Percentiles rank a stretch among this genome's conserved stretches.
These are phyloP conservation scores for Camponotus vicinus DNA, from an alignment of 1,140 invertebrate species.

Conservation along the genomic window DNA sequence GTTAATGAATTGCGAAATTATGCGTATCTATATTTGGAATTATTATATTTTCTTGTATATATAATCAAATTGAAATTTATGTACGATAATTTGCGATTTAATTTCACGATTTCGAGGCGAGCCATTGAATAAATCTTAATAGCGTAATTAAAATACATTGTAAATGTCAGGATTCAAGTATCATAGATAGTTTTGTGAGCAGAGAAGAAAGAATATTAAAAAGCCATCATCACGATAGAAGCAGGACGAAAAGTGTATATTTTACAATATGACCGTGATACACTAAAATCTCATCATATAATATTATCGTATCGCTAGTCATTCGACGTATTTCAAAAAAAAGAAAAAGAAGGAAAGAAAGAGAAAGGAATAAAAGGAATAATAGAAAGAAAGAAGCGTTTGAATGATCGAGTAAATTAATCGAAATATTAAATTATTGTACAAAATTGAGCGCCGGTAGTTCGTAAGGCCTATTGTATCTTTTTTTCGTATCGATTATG, in stretches of 20 bases:
- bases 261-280: slow-evolving; percentile 72
- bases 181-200: slow-evolving; percentile 8
- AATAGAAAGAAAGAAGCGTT: slow-evolving; percentile 21
- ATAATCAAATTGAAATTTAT: slow-evolving; percentile 29
- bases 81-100: slow-evolving; percentile 2
- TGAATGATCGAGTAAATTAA: slow-evolving; percentile 67
- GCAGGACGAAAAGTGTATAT: slow-evolving; percentile 69
- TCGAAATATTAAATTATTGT: slow-evolving; percentile 76
- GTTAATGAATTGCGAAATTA: background rate
- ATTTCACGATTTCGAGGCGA: slow-evolving; percentile 39
- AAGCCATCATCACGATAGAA: slow-evolving; percentile 38
- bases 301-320: slow-evolving; percentile 76
- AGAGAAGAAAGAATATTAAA: slow-evolving; percentile 15
- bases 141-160: slow-evolving; percentile 56
- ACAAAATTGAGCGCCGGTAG: slow-evolving; percentile 74
- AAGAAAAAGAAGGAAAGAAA: too few relatives aligned
- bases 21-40: slow-evolving; percentile 16
- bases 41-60: slow-evolving; percentile 33
- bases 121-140: slow-evolving; percentile 51
- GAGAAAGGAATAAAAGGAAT: background rate
- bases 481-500: slow-evolving; percentile 62
- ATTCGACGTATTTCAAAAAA: slow-evolving; percentile 52
- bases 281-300: slow-evolving; percentile 50
- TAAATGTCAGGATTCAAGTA: slow-evolving; percentile 64
- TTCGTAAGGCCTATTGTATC: slow-evolving; percentile 71